A percentile compares a stretch with the other conserved stretches of the same genome.
Evolutionary conservation across 1,140 invertebrate genomes (phyloP).

Genomic region (Sminthurides bifidus): DNA sequence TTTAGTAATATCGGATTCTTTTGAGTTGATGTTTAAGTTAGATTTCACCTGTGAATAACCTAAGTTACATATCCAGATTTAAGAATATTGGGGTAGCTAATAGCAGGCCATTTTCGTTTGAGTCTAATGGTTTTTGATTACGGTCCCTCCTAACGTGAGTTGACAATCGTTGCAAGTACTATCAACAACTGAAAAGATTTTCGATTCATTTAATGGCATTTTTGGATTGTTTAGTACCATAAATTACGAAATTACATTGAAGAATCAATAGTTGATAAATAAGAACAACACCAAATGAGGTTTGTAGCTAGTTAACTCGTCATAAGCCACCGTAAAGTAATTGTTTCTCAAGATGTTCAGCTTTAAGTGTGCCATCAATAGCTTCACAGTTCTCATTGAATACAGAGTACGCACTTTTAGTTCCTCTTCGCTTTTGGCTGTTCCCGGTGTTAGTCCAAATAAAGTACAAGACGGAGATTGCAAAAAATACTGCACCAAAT

Average conservation of each 20-base stretch:
- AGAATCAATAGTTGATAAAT: not conserved
- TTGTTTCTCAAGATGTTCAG: constrained; percentile 77
- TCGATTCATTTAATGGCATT: too few species aligned
- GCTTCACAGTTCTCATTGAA: constrained; percentile 89
- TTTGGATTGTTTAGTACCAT: not conserved
- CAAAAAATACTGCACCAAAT: constrained; percentile 84
- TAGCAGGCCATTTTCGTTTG: too few species aligned
- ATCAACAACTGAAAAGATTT: too few species aligned
- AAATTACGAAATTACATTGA: not conserved
- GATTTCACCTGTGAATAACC: too few species aligned
- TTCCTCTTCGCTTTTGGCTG: constrained; percentile 44
- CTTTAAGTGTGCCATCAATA: constrained; percentile 83
- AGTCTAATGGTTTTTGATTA: too few species aligned
- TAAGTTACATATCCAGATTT: too few species aligned
- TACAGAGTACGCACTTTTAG: constrained; percentile 92
- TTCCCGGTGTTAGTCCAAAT: constrained; percentile 76
- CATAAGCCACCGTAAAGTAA: constrained; percentile 8
- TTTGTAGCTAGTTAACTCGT: not conserved
- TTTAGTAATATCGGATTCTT: too few species aligned
- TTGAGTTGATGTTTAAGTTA: too few species aligned
- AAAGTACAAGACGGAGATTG: constrained; percentile 60
- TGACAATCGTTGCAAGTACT: too few species aligned
- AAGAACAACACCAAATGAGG: not conserved
- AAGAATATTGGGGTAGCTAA: too few species aligned
- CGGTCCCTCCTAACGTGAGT: too few species aligned